Conservation (phyloP, 1,140 invertebrate species). For the Spodoptera litura region DNA sequence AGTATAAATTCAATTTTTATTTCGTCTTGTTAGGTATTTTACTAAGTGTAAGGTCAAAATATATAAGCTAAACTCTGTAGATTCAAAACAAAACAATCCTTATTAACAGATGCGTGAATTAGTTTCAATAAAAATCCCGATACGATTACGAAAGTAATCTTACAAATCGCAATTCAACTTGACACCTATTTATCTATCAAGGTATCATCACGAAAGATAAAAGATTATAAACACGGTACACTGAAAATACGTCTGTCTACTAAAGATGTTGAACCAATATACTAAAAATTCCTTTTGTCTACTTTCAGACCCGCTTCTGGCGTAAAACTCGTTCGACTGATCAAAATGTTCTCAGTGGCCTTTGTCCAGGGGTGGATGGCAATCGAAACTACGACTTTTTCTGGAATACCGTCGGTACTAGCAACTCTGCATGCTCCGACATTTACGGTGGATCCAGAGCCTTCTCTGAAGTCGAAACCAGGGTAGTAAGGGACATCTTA, state of each 20-base stretch:
- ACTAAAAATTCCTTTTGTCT: constrained; percentile 26
- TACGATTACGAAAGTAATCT: background rate
- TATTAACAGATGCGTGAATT: too few species aligned
- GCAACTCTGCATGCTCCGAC: constrained; percentile 88
- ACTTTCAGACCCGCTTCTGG: constrained; percentile 72
- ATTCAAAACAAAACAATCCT: too few species aligned
- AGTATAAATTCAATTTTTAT: constrained; percentile 16
- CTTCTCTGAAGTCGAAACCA: constrained; percentile 91
- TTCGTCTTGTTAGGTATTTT: too few species aligned
- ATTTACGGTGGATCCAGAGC: constrained; percentile 88
- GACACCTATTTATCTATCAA: too few species aligned
- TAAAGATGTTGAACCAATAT: background rate
- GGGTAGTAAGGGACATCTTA: constrained; percentile 86
- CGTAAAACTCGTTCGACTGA: constrained; percentile 68
- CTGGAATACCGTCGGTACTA: constrained; percentile 89
- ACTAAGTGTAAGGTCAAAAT: too few species aligned
- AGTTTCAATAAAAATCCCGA: too few species aligned
- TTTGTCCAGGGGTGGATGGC: constrained; percentile 84
- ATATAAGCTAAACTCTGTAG: too few species aligned
- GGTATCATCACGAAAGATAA: too few species aligned
- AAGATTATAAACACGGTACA: too few species aligned
- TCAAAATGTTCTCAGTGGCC: constrained; percentile 16
- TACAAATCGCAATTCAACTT: background rate
- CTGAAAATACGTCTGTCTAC: too few species aligned
- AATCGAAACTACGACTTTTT: constrained; percentile 87